Evolutionary conservation across 2,797 vertebrate species (phyloP).

Genomic region (Notamacropus eugenii): DNA sequence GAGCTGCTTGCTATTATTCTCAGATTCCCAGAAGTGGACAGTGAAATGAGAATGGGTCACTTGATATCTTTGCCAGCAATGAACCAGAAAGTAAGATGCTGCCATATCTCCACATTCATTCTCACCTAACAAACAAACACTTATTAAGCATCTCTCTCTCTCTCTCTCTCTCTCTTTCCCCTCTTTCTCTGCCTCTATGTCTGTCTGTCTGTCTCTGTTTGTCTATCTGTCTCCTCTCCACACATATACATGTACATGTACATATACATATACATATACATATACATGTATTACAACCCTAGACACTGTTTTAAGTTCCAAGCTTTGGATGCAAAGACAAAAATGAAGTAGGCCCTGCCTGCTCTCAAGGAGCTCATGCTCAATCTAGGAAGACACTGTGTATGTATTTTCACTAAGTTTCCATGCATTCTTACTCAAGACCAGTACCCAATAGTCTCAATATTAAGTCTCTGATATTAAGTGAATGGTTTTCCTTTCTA

Average conservation of each 20-base stretch:
- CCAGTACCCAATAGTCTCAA: not conserved
- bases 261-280: no score
- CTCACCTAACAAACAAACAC: not conserved
- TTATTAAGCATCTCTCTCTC: no score
- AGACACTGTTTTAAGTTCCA: no score
- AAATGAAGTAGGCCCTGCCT: not conserved
- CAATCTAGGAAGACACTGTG: not conserved
- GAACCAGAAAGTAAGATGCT: not conserved
- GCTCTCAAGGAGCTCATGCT: not conserved
- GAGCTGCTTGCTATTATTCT: not conserved
- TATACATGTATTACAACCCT: no score
- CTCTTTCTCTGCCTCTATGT: no score
- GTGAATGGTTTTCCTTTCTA: not conserved
- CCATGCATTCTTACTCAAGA: not conserved
- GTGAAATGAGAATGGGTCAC: not conserved
- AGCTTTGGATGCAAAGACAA: not conserved
- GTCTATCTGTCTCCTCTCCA: no score
- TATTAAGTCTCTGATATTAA: not conserved
- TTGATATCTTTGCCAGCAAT: not conserved
- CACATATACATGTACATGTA: no score
- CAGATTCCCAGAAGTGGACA: not conserved
- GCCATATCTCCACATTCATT: not conserved
- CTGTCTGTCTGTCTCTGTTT: no score
- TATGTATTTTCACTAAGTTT: not conserved
- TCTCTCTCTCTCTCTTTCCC: no score